Conservation (phyloP, 2,113 vertebrate species). For the Hypocryptadius cinnamomeus region DNA sequence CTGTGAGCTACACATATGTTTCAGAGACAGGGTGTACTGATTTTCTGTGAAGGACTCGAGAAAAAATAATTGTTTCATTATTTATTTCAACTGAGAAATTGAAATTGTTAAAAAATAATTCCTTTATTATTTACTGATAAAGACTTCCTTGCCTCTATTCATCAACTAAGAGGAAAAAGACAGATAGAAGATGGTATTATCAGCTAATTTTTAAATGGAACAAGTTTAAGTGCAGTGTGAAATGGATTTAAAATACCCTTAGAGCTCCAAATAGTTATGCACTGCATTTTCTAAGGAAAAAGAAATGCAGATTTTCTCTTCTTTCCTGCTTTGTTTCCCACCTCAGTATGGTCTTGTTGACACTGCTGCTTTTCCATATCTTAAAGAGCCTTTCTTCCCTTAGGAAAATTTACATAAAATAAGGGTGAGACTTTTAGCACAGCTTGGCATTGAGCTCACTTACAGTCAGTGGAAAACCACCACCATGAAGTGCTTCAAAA, state of each 20-base stretch:
- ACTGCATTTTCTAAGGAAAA: not conserved
- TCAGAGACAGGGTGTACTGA: not conserved
- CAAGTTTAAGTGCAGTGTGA: not conserved
- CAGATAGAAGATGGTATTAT: not conserved
- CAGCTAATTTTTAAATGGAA: not conserved
- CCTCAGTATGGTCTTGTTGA: not conserved
- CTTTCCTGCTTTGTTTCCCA: not conserved
- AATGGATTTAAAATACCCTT: not conserved
- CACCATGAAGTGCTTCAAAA: not conserved
- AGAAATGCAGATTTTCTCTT: not conserved
- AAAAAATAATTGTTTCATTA: not conserved
- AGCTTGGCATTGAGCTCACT: not conserved
- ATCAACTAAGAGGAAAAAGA: not conserved
- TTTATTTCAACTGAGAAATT: not conserved
- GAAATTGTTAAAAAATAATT: not conserved
- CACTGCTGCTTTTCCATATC: not conserved
- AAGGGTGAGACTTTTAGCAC: not conserved
- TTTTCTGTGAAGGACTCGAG: not conserved
- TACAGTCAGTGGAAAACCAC: not conserved
- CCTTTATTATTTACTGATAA: conserved; percentile 4
- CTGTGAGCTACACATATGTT: not conserved
- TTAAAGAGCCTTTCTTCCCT: not conserved
- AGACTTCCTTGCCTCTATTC: not conserved
- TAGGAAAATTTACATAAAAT: not conserved
- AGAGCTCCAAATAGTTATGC: not conserved